phyloP scores from a whole-genome alignment of 2,888 invertebrate species.

The Camptogramma bilineatum region DNA sequence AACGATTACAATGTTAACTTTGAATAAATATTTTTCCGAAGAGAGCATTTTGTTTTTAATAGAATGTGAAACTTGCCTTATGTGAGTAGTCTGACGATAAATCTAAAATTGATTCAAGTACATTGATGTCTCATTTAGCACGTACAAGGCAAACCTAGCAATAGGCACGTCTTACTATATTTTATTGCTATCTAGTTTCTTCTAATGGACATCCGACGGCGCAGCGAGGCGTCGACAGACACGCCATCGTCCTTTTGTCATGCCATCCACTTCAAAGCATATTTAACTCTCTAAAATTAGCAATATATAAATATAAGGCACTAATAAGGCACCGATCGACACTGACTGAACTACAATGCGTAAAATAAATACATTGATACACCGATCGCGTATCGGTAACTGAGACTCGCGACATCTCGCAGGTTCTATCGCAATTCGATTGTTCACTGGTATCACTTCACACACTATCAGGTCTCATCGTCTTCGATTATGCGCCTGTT shows the following conservation, averaged over 20 bases:
- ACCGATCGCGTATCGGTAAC: conserved; percentile 49
- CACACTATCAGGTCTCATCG: conserved; percentile 72
- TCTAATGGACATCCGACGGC: conserved; percentile 14
- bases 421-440: conserved; percentile 48
- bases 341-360: conserved; percentile 74
- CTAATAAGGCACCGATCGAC: conserved; percentile 66
- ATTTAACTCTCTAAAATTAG: conserved; percentile 40
- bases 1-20: conserved; percentile 72
- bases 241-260: conserved; percentile 26
- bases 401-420: conserved; percentile 42
- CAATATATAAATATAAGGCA: conserved; percentile 57
- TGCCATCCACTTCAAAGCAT: conserved; percentile 43
- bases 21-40: conserved; percentile 80
- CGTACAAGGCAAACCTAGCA: conserved; percentile 9
- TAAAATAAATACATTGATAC: conserved; percentile 67
- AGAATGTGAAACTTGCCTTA: background rate
- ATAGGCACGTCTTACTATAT: conserved; percentile 5
- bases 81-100: conserved; percentile 6
- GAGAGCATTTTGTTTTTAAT: conserved; percentile 62
- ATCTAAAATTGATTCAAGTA: conserved; percentile 10
- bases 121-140: conserved; percentile 20
- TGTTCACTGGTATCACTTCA: conserved; percentile 55
- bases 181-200: conserved; percentile 12
- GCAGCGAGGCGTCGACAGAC: conserved; percentile 20
- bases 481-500: conserved; percentile 67